These are phyloP conservation scores for Mantis religiosa DNA, from an alignment of 2,888 invertebrate species.

Conservation along the genomic window DNA sequence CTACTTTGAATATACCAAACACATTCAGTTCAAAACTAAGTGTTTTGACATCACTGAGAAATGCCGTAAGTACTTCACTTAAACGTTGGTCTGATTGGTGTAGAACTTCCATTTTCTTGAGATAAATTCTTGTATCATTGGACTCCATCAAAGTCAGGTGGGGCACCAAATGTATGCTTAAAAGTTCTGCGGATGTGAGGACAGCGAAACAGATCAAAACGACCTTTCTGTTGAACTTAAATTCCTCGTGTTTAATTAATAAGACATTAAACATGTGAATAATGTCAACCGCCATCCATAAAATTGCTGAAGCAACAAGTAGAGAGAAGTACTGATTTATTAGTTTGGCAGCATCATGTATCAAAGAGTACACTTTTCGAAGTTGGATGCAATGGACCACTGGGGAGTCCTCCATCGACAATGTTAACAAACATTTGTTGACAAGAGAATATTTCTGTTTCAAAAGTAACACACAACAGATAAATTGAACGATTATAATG, in stretches of 20 bases:
- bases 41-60: neutral
- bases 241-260: neutral
- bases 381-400: neutral
- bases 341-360: neutral
- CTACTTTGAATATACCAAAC: neutral
- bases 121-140: neutral
- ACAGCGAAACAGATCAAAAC: neutral
- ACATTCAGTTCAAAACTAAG: neutral
- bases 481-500: neutral
- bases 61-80: neutral
- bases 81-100: neutral
- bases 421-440: neutral
- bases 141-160: neutral
- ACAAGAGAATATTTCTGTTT: neutral
- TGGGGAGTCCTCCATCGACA: neutral
- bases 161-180: neutral
- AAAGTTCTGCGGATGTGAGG: neutral
- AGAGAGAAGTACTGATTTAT: neutral
- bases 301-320: neutral
- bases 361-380: neutral
- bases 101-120: neutral
- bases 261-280: neutral
- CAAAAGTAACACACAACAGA: neutral
- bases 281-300: neutral
- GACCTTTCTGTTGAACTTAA: neutral